These are phyloP conservation scores for Sebastes minor DNA, from an alignment of 2,797 vertebrate genomes.

Conservation along the genomic window DNA sequence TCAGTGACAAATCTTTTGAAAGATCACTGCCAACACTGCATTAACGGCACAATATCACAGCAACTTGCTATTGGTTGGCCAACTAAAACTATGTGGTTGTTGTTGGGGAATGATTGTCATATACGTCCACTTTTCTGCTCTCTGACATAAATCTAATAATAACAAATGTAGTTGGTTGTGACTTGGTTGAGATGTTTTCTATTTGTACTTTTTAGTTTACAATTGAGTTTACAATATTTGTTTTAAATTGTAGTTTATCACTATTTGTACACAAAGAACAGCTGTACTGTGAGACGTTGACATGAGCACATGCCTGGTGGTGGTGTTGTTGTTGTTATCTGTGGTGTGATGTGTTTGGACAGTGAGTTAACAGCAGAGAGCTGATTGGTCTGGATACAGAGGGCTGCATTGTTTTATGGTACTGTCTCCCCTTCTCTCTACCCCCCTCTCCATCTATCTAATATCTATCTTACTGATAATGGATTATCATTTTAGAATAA, in stretches of 20 bases:
- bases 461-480: background rate
- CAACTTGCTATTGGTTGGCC: background rate
- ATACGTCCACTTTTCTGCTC: background rate
- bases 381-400: conserved; percentile 41
- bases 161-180: background rate
- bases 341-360: conserved; percentile 32
- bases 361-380: conserved; percentile 33
- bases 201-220: background rate
- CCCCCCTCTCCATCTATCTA: background rate
- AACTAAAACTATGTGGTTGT: background rate
- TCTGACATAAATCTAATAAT: background rate
- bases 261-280: background rate
- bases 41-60: background rate
- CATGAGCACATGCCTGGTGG: background rate
- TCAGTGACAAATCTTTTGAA: background rate
- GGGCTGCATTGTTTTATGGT: conserved; percentile 43
- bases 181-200: rapidly evolving
- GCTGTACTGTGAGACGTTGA: background rate
- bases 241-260: background rate
- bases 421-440: conserved; percentile 23
- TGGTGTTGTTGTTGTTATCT: conserved; percentile 1
- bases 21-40: background rate
- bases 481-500: too few species aligned
- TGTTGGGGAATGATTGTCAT: background rate
- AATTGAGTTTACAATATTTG: background rate